phyloP scores from a whole-genome alignment of 2,113 vertebrate species.

The Bagarius yarrelli region DNA sequence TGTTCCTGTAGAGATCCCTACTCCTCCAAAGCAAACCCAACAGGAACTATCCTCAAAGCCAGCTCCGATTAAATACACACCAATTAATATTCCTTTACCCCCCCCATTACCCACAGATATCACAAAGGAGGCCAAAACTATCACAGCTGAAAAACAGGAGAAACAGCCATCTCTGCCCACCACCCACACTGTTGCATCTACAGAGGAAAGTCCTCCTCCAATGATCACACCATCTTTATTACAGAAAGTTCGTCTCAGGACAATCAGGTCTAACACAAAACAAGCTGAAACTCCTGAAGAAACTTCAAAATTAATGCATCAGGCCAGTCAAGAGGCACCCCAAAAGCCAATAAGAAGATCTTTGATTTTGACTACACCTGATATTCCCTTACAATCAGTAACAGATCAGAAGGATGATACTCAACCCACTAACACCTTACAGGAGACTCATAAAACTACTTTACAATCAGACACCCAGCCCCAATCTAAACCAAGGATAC shows the following conservation, averaged over 20 bases:
- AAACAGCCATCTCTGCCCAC: constrained; percentile 52
- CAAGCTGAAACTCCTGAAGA: constrained; percentile 28
- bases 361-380: constrained; percentile 53
- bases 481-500: neutral
- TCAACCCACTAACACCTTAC: neutral
- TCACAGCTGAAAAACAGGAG: constrained; percentile 50
- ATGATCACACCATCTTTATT: constrained; percentile 80
- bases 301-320: constrained; percentile 40
- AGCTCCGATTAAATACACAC: constrained; percentile 21
- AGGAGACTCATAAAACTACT: neutral
- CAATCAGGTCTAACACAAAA: constrained; percentile 62
- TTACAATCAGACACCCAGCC: constrained; percentile 11
- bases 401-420: constrained; percentile 31
- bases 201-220: constrained; percentile 71
- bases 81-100: constrained; percentile 27
- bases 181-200: constrained; percentile 55
- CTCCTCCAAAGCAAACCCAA: constrained; percentile 30
- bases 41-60: constrained; percentile 31
- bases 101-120: constrained; percentile 40
- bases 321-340: constrained; percentile 63
- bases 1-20: constrained; percentile 32
- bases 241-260: constrained; percentile 84
- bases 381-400: constrained; percentile 24
- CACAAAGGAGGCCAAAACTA: constrained; percentile 36
- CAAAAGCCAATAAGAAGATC: constrained; percentile 86